Evolutionary conservation across 2,888 invertebrate species (phyloP), one percentile per base, ranked within the genome.

Genomic region (Ormia ochracea): DNA sequence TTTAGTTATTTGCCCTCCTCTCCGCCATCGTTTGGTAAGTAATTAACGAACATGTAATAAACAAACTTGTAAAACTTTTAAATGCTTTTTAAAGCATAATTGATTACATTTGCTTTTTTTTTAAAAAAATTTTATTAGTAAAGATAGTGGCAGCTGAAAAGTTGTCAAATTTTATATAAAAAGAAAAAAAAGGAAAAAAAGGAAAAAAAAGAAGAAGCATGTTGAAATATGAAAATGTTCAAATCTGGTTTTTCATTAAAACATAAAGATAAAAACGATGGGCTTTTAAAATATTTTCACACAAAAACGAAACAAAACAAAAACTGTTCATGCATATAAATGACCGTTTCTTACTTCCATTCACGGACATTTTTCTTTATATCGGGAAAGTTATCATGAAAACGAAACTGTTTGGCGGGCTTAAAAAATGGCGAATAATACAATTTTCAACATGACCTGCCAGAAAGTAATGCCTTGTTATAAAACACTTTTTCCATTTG

Each of bases 361-460:
- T 63, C 54, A 54, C 36, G 41, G 17, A 17, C 54, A 5, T 43
- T 23, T 17, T 33, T 33, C 0, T 26, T 14, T 31, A 17, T 43
- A 36, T 54, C 45, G 43, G 12, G 9, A 31, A 63, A 73, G 26
- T 31, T 43, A 21, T 63, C 33, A 14, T 50, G 70, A 58, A 69
- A 69, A 69, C 28, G 19, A 59, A 70, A 70, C 14, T 41, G 59
- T 70, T 59, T 38, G 56, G 36, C 19, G 50, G 36, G 14, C 31
- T 23, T 3, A 26, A 17, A 61, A 45, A 43, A 23, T 10, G 14
- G 9, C 12, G 10, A 26, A 14, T 56, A 38, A 56, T 58, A 50
- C 50, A 72, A 66, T 74, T 77, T 78, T 65, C 59, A 45, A 41
- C 72, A 72, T 72, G 61, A 76, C 36, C 63, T 63, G 38, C 54